Evolutionary conservation across 2,888 invertebrate genomes (phyloP).

Genomic region (Eulithis testata): DNA sequence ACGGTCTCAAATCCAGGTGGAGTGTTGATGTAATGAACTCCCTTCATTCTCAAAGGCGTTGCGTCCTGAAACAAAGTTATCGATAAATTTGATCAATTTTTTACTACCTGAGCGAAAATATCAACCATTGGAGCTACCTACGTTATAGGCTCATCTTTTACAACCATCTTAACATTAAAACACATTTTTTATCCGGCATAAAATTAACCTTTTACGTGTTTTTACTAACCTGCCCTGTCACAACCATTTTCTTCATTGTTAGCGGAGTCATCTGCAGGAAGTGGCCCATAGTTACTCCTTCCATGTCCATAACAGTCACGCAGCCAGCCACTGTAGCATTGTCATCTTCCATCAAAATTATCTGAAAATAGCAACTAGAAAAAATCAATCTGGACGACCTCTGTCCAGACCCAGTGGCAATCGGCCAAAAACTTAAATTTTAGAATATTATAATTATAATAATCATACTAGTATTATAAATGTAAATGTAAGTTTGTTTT

Average conservation of each 20-base stretch:
- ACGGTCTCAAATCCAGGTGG: conserved; percentile 83
- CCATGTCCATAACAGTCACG: conserved; percentile 78
- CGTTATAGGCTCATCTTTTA: no score
- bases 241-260: conserved; percentile 80
- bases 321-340: conserved; percentile 70
- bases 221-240: conserved; percentile 60
- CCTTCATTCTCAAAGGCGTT: conserved; percentile 84
- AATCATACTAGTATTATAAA: no score
- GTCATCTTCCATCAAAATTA: conserved; percentile 81
- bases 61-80: conserved; percentile 72
- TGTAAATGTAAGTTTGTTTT: no score
- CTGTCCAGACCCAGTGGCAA: no score
- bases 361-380: conserved; percentile 49
- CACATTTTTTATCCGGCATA: no score
- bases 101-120: no score
- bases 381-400: background rate
- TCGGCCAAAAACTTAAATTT: no score
- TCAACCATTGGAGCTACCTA: no score
- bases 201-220: background rate
- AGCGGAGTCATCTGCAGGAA: conserved; percentile 80
- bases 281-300: conserved; percentile 76
- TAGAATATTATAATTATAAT: no score
- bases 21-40: conserved; percentile 83
- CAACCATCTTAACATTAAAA: no score
- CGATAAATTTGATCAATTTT: no score